phyloP scores from a whole-genome alignment of 1,140 invertebrate genomes.

The Aradophagus sp. region DNA sequence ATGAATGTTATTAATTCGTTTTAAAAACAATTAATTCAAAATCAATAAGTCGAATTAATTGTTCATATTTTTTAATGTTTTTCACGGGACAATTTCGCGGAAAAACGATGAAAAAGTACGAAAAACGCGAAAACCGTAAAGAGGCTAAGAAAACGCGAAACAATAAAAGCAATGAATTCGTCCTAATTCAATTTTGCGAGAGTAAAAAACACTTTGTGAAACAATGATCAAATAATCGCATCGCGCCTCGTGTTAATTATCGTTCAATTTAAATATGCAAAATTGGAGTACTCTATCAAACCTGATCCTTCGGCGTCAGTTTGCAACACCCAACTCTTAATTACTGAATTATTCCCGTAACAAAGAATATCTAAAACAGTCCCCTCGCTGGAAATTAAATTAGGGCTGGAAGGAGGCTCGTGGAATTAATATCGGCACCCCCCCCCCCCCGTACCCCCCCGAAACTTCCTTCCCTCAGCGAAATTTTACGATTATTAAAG shows the following conservation, averaged over 20 bases:
- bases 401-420: slow-evolving; percentile 28
- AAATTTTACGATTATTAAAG: slow-evolving; percentile 19
- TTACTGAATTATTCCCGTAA: slow-evolving; percentile 42
- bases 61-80: too few species aligned
- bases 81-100: too few species aligned
- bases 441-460: slow-evolving; percentile 3
- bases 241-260: slow-evolving; percentile 2
- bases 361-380: slow-evolving; percentile 41
- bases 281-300: slow-evolving; percentile 27
- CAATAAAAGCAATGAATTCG: too few species aligned
- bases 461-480: slow-evolving; percentile 16
- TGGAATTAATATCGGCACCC: slow-evolving; percentile 33
- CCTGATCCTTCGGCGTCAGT: slow-evolving; percentile 30
- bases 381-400: slow-evolving; percentile 34
- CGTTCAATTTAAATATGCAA: slow-evolving; percentile 12
- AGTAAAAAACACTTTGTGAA: too few species aligned
- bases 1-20: too few species aligned
- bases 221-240: too few species aligned
- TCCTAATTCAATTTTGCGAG: too few species aligned
- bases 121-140: too few species aligned
- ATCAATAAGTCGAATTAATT: too few species aligned
- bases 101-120: slow-evolving; percentile 5
- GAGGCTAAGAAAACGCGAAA: too few species aligned
- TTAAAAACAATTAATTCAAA: too few species aligned
- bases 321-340: slow-evolving; percentile 35